phyloP scores from a whole-genome alignment of 2,797 vertebrate genomes.

The Alectoris magna region DNA sequence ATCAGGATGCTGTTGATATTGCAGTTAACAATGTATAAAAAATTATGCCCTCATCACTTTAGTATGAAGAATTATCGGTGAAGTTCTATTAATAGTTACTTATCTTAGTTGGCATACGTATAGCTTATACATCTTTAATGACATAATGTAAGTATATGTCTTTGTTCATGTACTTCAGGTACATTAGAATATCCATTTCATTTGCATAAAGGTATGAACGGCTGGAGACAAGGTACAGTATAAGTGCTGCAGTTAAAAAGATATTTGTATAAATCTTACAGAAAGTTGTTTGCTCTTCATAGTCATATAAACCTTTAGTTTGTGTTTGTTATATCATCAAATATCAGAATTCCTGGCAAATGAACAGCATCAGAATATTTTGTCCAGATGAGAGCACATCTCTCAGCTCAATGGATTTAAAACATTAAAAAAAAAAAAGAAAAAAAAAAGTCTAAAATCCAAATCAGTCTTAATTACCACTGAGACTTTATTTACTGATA shows the following conservation, averaged over 20 bases:
- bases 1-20: slow-evolving; percentile 1
- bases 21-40: background rate
- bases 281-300: background rate
- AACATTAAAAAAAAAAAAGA: background rate
- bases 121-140: background rate
- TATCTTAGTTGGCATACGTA: background rate
- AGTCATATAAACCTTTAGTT: background rate
- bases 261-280: background rate
- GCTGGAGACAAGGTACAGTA: background rate
- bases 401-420: background rate
- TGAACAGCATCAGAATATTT: background rate
- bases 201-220: background rate
- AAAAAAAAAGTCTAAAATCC: background rate
- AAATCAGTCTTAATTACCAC: background rate
- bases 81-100: background rate
- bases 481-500: background rate
- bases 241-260: background rate
- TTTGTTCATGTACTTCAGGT: background rate
- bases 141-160: background rate
- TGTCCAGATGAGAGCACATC: background rate
- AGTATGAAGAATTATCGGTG: background rate
- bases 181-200: background rate
- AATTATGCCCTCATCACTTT: background rate
- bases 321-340: background rate
- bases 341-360: background rate